Conservation (phyloP, 2,888 invertebrate species). For the Tineola bisselliella region DNA sequence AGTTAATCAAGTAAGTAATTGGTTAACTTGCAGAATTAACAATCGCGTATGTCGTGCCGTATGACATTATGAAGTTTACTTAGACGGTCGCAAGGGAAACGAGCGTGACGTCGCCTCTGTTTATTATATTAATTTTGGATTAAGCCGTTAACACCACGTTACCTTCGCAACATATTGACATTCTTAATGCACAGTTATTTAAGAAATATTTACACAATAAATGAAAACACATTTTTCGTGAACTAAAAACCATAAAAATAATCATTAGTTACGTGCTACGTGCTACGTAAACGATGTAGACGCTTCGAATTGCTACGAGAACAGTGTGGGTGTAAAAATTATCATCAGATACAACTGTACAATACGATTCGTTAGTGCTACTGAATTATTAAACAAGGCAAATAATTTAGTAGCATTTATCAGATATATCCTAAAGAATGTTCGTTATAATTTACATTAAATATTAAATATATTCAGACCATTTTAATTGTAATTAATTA, state of each 20-base stretch:
- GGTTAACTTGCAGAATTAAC: slow-evolving; percentile 3
- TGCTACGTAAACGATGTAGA: background rate
- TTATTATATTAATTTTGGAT: background rate
- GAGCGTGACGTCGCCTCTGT: background rate
- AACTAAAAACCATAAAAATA: too few species aligned
- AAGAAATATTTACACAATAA: too few species aligned
- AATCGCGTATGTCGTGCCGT: background rate
- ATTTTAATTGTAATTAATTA: too few species aligned
- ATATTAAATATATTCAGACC: too few species aligned
- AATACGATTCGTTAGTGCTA: background rate
- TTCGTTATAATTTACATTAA: too few species aligned
- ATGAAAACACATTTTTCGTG: too few species aligned
- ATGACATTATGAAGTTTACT: background rate
- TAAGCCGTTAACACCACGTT: background rate
- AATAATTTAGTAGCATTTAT: too few species aligned
- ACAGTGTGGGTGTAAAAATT: background rate
- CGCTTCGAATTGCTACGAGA: background rate
- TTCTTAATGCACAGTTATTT: background rate
- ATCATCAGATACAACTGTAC: background rate
- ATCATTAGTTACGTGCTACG: background rate
- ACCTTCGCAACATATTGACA: background rate
- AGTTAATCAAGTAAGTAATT: background rate
- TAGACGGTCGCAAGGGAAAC: background rate
- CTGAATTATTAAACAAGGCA: background rate
- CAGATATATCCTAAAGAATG: background rate